Evolutionary conservation across 2,888 invertebrate genomes (phyloP).

Genomic region (Nomada flava): DNA sequence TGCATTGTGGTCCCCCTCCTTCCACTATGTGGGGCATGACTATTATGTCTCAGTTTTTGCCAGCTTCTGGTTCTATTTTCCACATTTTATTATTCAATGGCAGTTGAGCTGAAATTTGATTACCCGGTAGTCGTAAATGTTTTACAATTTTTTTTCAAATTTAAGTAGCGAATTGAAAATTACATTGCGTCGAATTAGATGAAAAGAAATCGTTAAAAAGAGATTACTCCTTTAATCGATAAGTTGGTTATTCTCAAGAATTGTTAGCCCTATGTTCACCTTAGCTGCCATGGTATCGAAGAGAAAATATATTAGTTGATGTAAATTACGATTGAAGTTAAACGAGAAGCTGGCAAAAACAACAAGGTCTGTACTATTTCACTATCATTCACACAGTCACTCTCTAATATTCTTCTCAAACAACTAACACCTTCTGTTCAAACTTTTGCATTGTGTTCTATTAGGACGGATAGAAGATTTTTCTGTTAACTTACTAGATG

Average conservation of each 20-base stretch:
- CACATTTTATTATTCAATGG: neutral
- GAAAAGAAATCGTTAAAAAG: no score
- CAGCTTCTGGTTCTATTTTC: constrained; percentile 67
- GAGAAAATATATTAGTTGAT: neutral
- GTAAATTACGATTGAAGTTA: constrained; percentile 13
- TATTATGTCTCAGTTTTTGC: constrained; percentile 81
- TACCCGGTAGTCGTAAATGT: neutral
- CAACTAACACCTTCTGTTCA: constrained; percentile 64
- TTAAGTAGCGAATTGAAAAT: no score
- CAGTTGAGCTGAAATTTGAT: constrained; percentile 35
- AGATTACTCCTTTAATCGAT: no score
- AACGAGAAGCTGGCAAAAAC: constrained; percentile 76
- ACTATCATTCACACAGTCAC: constrained; percentile 79
- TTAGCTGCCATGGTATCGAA: constrained; percentile 28
- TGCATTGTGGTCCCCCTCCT: constrained; percentile 82
- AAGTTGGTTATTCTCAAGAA: neutral
- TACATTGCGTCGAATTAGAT: no score
- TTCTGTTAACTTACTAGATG: constrained; percentile 63
- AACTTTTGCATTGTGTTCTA: constrained; percentile 75
- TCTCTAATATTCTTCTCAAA: constrained; percentile 68
- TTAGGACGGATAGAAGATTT: constrained; percentile 70
- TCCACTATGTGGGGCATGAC: constrained; percentile 81
- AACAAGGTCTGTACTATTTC: constrained; percentile 81
- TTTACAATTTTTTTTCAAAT: neutral
- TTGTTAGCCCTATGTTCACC: constrained; percentile 29